Conservation (phyloP, 2,888 invertebrate genomes). For the Augiades crinisus region DNA sequence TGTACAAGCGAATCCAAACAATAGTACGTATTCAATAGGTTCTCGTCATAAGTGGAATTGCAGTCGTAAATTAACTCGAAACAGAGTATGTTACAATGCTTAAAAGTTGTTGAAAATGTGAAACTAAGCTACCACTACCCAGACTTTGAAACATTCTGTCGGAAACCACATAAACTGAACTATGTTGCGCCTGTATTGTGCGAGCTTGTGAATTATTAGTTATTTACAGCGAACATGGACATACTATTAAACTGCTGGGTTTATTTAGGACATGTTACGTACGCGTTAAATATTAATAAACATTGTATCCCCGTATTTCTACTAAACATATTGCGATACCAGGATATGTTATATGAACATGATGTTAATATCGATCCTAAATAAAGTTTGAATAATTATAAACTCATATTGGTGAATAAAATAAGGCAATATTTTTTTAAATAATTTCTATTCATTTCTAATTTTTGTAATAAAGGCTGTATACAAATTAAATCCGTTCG, state of each 20-base stretch:
- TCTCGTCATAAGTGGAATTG: slow-evolving; percentile 21
- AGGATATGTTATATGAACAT: no score
- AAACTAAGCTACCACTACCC: slow-evolving; percentile 22
- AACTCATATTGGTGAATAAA: no score
- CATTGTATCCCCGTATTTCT: no score
- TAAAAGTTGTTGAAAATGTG: slow-evolving; percentile 27
- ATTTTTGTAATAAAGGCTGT: no score
- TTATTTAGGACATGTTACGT: neutral
- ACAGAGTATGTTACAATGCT: slow-evolving; percentile 19
- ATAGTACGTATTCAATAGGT: slow-evolving; percentile 21
- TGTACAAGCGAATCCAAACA: slow-evolving; percentile 17
- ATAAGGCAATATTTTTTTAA: no score
- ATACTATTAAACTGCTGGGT: neutral
- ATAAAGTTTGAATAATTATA: no score
- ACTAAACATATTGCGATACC: no score
- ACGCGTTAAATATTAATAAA: neutral
- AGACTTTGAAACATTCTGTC: slow-evolving; percentile 23
- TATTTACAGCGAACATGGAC: slow-evolving; percentile 18
- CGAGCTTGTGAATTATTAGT: slow-evolving; percentile 17
- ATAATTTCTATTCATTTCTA: no score
- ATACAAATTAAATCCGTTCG: no score
- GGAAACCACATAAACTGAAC: slow-evolving; percentile 21
- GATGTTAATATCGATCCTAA: no score
- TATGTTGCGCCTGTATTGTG: neutral
- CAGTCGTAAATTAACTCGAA: slow-evolving; percentile 23